These are phyloP conservation scores for Ciconia boyciana DNA, from an alignment of 2,113 vertebrate genomes.

Conservation along the genomic window DNA sequence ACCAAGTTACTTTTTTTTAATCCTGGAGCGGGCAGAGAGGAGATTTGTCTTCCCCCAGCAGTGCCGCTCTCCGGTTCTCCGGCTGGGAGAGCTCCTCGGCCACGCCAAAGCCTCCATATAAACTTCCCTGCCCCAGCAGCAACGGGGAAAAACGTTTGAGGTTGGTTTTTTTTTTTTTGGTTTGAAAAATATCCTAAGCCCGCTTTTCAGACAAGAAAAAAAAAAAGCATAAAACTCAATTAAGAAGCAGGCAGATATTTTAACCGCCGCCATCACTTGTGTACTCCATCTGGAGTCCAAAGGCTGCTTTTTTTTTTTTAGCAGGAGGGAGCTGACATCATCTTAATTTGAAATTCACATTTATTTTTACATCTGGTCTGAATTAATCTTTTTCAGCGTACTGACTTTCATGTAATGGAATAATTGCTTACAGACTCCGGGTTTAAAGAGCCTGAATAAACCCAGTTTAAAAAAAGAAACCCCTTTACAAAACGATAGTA, in stretches of 20 bases:
- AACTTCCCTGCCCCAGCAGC: not conserved
- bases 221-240: conserved; percentile 1
- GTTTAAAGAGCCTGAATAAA: conserved; percentile 40
- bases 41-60: not conserved
- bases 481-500: not conserved
- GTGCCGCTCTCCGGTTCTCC: not conserved
- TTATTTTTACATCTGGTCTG: conserved; percentile 81
- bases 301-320: conserved; percentile 22
- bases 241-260: conserved; percentile 56
- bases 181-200: not conserved
- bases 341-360: conserved; percentile 75
- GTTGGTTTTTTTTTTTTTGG: too few relatives aligned
- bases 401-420: conserved; percentile 77
- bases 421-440: conserved; percentile 78
- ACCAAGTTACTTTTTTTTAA: not conserved
- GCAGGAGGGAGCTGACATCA: conserved; percentile 74
- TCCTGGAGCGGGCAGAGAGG: not conserved
- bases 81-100: not conserved
- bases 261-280: conserved; percentile 38
- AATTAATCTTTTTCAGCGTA: conserved; percentile 75
- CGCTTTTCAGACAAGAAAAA: not conserved
- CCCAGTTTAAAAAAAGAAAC: not conserved
- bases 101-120: not conserved
- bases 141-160: not conserved
- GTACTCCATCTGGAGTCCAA: conserved; percentile 74